These are phyloP conservation scores for Pseudopodoces humilis DNA, from an alignment of 2,113 vertebrate species.

Conservation along the genomic window DNA sequence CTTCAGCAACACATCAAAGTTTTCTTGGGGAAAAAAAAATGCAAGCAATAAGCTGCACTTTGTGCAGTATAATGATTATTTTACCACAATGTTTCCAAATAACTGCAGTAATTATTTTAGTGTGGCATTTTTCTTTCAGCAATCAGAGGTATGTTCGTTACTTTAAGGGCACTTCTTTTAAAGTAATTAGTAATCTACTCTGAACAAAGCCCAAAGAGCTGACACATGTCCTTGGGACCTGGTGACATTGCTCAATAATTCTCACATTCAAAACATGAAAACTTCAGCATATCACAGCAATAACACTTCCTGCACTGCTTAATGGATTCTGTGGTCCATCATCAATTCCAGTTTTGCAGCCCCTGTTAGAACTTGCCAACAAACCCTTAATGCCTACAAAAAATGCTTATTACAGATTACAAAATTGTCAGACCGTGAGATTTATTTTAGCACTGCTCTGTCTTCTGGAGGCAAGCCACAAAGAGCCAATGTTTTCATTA, in stretches of 20 bases:
- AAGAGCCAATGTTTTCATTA: not conserved
- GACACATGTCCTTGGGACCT: not conserved
- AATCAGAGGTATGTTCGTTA: not conserved
- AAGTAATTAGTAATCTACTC: constrained; percentile 45
- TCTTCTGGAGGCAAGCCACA: constrained; percentile 5
- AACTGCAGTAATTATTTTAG: not conserved
- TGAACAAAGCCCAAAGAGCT: constrained; percentile 26
- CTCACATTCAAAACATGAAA: constrained; percentile 14
- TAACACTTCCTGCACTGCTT: not conserved
- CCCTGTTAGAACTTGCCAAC: not conserved
- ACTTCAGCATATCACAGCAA: constrained; percentile 18
- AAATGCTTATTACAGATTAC: not conserved
- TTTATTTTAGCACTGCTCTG: not conserved
- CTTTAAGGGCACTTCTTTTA: not conserved
- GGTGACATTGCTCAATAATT: constrained; percentile 30
- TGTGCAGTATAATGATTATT: not conserved
- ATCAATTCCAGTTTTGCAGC: not conserved
- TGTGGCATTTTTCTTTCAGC: not conserved
- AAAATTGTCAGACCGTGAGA: not conserved
- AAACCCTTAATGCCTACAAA: not conserved
- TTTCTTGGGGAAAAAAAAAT: not conserved
- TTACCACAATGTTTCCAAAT: not conserved
- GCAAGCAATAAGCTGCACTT: constrained; percentile 1
- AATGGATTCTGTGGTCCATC: not conserved
- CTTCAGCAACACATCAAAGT: constrained; percentile 51